Evolutionary conservation across 2,888 invertebrate genomes (phyloP).

Genomic region (Synergus gifuensis): DNA sequence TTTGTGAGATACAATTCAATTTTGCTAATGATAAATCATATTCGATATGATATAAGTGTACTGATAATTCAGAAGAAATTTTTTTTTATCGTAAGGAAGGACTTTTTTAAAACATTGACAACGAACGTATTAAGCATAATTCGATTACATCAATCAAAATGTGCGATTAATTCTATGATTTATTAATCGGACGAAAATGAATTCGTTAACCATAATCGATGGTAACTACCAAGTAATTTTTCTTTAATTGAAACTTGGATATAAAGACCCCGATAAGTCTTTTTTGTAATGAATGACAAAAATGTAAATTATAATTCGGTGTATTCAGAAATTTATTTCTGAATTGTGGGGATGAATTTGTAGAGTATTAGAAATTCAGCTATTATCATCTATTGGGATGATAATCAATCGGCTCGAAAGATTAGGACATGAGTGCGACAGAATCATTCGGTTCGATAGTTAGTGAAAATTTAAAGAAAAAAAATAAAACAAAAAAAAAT

Average conservation of each 20-base stretch:
- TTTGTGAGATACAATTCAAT: neutral
- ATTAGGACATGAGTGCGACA: neutral
- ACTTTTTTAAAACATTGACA: conserved; percentile 32
- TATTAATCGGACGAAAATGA: conserved; percentile 21
- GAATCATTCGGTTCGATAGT: conserved; percentile 17
- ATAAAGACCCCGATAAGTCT: conserved; percentile 22
- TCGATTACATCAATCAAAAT: neutral
- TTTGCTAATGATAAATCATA: neutral
- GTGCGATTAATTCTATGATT: neutral
- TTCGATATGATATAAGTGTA: conserved; percentile 13
- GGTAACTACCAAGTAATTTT: neutral
- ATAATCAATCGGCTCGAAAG: neutral
- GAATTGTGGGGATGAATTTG: neutral
- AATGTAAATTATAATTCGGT: conserved; percentile 17
- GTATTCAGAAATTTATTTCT: conserved; percentile 2
- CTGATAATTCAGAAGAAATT: neutral
- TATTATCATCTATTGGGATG: neutral
- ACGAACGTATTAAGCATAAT: neutral
- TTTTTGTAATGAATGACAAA: conserved; percentile 13
- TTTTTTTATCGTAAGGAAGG: neutral
- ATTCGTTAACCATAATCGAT: neutral
- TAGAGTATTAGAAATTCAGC: neutral
- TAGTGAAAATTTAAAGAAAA: conserved; percentile 1
- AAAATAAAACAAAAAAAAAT: neutral
- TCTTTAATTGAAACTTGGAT: neutral